Evolutionary conservation across 2,797 vertebrate genomes (phyloP), one percentile per base, ranked within the genome.

Genomic region (Myotis planiceps): DNA sequence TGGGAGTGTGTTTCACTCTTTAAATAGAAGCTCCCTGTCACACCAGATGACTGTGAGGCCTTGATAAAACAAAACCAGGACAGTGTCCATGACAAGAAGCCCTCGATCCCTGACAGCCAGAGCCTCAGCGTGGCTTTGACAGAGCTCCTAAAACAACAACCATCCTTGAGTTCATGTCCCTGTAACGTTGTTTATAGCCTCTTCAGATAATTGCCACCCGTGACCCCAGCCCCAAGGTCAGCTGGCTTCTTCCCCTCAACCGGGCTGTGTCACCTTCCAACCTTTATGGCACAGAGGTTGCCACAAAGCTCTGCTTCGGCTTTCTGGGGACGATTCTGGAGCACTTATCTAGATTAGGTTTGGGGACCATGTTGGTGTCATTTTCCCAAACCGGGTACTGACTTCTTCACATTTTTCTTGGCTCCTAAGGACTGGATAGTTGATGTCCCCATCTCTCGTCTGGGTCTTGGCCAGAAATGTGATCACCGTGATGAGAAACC

Each of bases 401-500:
- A 90, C 92, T 42, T 88, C 51, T 65, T 83, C 0, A 2, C 9
- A 53, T 25, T 13, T 87, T 19, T 69, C 80, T 83, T 12, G 23
- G 80, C 60, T 95, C 84, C 79, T 39, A 68, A 82, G 75, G 94
- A 0, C 8, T 8, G 90, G 66, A 86, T 45, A 80, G 42, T 94
- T 96, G 71, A 72, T 21, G 78, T 88, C 87, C 94, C 82, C 60
- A 49, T 65, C 78, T 86, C 78, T 95, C 81, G 58, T 6, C 4
- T 8, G 51, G 94, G 82, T 92, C 60, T 88, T 92, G 97, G 95
- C 97, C 97, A 96, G 96, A 97, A 97, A 98, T 83, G 89, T 95
- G 97, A 98, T 98, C 8, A 65, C 32, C 0, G 13, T 98, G 96
- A 98, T 88, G 96, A 97, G 97, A 96, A 96, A 96, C 89, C 96